Percentiles rank a stretch among this genome's conserved stretches.
These are phyloP conservation scores for Oedothorax gibbosus DNA, from an alignment of 1,140 invertebrate genomes.

Conservation along the genomic window DNA sequence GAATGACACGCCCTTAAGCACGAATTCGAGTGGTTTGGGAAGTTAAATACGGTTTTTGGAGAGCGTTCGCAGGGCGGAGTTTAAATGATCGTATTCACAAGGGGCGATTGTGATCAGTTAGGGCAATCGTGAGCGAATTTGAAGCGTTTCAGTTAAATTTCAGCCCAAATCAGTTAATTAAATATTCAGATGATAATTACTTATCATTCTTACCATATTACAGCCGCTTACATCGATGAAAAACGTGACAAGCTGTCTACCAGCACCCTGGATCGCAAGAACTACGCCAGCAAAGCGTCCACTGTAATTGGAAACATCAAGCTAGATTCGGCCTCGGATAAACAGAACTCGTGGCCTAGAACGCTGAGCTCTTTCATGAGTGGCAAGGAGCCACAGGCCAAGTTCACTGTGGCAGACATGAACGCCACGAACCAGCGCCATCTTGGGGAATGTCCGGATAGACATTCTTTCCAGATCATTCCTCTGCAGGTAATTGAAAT, in stretches of 20 bases:
- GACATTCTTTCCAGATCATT: constrained; percentile 41
- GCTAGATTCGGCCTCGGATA: constrained; percentile 31
- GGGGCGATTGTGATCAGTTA: too few relatives aligned
- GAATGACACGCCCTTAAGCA: too few relatives aligned
- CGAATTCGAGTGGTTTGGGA: too few relatives aligned
- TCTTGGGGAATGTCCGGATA: constrained; percentile 30
- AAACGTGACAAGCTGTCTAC: constrained; percentile 19
- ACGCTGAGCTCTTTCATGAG: constrained; percentile 49
- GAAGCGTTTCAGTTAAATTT: too few relatives aligned
- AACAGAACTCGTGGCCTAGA: constrained; percentile 53
- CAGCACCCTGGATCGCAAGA: constrained; percentile 41
- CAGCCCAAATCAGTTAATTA: too few relatives aligned
- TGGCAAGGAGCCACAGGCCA: constrained; percentile 35
- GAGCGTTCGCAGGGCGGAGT: too few relatives aligned
- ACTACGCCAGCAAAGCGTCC: constrained; percentile 31
- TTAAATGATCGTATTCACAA: too few relatives aligned
- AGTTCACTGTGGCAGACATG: constrained; percentile 22
- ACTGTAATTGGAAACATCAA: constrained; percentile 39
- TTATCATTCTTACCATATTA: too few relatives aligned
- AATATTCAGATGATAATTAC: too few relatives aligned
- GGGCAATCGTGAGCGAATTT: too few relatives aligned
- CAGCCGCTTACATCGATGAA: constrained; percentile 36
- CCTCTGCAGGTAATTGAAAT: constrained; percentile 33
- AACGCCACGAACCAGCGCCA: not conserved
- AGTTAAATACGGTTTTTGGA: too few relatives aligned